A percentile compares a stretch with the other conserved stretches of the same genome.
These are phyloP conservation scores for Mallotus villosus DNA, from an alignment of 2,797 vertebrate species.

Conservation along the genomic window DNA sequence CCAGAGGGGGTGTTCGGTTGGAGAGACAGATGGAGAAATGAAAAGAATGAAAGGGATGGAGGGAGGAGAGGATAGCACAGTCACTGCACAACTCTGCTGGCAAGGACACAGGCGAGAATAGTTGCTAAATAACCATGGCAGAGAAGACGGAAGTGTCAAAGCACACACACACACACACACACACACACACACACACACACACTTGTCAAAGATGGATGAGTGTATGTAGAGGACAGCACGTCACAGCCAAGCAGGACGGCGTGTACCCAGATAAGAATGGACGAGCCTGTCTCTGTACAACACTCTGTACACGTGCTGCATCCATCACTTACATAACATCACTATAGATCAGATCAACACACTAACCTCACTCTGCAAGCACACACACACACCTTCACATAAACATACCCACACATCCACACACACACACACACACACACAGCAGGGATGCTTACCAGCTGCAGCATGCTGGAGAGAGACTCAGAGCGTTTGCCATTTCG, in stretches of 20 bases:
- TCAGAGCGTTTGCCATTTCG: conserved; percentile 71
- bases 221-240: no score
- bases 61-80: not conserved
- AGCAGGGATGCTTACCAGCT: conserved; percentile 68
- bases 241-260: no score
- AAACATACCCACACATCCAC: not conserved
- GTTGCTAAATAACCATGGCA: not conserved
- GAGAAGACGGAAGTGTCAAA: not conserved
- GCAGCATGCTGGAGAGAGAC: conserved; percentile 75
- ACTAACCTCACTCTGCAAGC: no score
- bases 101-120: not conserved
- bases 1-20: not conserved
- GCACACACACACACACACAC: not conserved
- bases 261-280: no score
- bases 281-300: no score
- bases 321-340: no score
- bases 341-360: no score
- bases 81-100: not conserved
- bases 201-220: not conserved
- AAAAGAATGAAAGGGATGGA: not conserved
- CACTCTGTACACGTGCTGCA: no score
- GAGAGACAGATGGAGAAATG: not conserved
- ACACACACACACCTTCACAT: not conserved
- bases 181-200: not conserved
- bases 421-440: conserved; percentile 3